Percentiles rank a stretch among this genome's conserved stretches.
Conservation (phyloP, 2,888 invertebrate species). For the Cremastinae sp. region DNA sequence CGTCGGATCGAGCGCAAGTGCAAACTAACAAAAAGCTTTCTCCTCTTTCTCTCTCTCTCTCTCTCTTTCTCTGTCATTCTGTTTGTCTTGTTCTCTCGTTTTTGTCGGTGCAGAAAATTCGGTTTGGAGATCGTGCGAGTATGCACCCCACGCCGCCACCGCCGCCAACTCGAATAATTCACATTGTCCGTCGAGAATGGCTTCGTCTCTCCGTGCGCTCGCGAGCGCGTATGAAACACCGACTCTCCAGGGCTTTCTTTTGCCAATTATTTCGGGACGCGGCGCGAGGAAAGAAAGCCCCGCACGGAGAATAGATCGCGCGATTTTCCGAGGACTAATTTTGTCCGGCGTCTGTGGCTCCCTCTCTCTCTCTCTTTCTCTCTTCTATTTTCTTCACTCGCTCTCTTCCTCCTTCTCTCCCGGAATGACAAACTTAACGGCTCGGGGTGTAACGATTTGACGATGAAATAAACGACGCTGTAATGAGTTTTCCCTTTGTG, state of each 20-base stretch:
- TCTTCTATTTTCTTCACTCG: constrained; percentile 4
- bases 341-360: constrained; percentile 63
- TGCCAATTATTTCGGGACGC: constrained; percentile 79
- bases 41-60: not conserved
- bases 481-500: constrained; percentile 39
- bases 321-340: constrained; percentile 78
- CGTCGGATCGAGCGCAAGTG: constrained; percentile 48
- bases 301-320: constrained; percentile 77
- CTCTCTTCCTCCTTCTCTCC: constrained; percentile 16
- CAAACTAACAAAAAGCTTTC: constrained; percentile 43
- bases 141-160: constrained; percentile 71
- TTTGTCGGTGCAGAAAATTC: constrained; percentile 30
- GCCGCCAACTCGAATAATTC: constrained; percentile 79
- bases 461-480: constrained; percentile 34
- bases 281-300: constrained; percentile 78
- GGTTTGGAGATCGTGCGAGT: constrained; percentile 44
- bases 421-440: constrained; percentile 49
- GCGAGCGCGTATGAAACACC: constrained; percentile 26
- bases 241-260: constrained; percentile 76
- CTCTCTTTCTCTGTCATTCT: not conserved
- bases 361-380: not conserved
- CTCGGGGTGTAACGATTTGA: constrained; percentile 33
- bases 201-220: constrained; percentile 58
- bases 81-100: not conserved
- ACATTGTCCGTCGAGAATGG: constrained; percentile 80